phyloP scores from a whole-genome alignment of 2,797 vertebrate species.

The Sebastes elongatus region DNA sequence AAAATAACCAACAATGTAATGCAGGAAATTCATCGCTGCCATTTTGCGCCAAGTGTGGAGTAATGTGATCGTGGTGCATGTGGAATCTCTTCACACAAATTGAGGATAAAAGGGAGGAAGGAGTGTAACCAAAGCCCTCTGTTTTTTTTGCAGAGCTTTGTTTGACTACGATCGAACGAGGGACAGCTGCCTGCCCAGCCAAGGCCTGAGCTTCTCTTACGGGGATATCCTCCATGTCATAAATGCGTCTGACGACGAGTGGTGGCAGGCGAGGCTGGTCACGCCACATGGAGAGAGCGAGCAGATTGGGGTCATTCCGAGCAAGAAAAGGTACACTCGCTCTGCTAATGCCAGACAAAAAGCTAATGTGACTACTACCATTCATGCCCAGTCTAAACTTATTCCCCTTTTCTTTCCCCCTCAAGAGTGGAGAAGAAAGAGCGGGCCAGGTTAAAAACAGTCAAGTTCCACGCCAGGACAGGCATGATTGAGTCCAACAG shows the following conservation, averaged over 20 bases:
- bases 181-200: slow-evolving; percentile 98
- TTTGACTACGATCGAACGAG: slow-evolving; percentile 98
- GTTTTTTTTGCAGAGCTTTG: slow-evolving; percentile 85
- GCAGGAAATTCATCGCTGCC: background rate
- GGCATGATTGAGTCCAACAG: slow-evolving; percentile 98
- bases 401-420: background rate
- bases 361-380: background rate
- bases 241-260: slow-evolving; percentile 98
- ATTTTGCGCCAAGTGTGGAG: slow-evolving; percentile 11
- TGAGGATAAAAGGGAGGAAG: slow-evolving; percentile 4
- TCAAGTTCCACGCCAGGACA: slow-evolving; percentile 98
- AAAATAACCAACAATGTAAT: background rate
- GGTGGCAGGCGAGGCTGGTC: slow-evolving; percentile 99
- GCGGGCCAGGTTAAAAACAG: slow-evolving; percentile 98
- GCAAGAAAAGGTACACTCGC: slow-evolving; percentile 92
- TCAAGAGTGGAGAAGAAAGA: slow-evolving; percentile 99
- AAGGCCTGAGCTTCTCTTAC: slow-evolving; percentile 97
- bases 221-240: slow-evolving; percentile 98
- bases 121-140: slow-evolving; percentile 24
- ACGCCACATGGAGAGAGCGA: slow-evolving; percentile 97
- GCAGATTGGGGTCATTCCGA: slow-evolving; percentile 98
- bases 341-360: background rate
- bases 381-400: background rate
- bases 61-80: background rate
- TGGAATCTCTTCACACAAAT: background rate